These are phyloP conservation scores for Mobula hypostoma DNA, from an alignment of 2,113 vertebrate genomes.

Conservation along the genomic window DNA sequence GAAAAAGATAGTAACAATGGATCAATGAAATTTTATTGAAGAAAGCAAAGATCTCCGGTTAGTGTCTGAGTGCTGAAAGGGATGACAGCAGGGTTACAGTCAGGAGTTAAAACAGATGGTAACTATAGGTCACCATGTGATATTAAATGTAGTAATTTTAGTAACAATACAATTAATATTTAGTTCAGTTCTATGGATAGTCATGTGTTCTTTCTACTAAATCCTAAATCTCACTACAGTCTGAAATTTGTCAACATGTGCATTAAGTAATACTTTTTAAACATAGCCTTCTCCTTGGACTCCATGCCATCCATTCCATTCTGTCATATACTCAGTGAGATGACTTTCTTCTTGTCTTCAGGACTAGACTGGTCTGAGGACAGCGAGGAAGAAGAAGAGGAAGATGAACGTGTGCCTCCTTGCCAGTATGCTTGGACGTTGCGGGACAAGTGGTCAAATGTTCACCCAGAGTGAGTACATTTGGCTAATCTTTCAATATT, in stretches of 20 bases:
- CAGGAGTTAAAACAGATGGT: neutral
- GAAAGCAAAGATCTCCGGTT: neutral
- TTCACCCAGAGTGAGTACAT: slow-evolving; percentile 49
- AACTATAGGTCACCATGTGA: neutral
- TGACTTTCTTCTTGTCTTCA: slow-evolving; percentile 44
- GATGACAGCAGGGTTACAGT: too few species aligned
- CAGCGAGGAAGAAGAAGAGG: slow-evolving; percentile 80
- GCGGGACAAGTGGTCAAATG: slow-evolving; percentile 55
- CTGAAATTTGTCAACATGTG: neutral
- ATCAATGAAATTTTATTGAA: neutral
- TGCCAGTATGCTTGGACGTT: slow-evolving; percentile 77
- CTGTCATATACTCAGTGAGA: slow-evolving; percentile 39
- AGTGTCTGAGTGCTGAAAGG: neutral
- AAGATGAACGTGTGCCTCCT: slow-evolving; percentile 68
- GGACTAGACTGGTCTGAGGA: slow-evolving; percentile 98
- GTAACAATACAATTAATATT: neutral
- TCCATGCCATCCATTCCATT: neutral
- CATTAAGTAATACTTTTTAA: neutral
- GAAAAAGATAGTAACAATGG: neutral
- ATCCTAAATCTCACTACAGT: neutral
- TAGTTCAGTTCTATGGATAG: neutral
- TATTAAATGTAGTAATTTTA: too few species aligned
- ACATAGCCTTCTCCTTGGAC: neutral
- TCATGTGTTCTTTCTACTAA: neutral
- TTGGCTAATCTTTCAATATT: slow-evolving; percentile 40